Evolutionary conservation across 2,113 vertebrate genomes (phyloP).

Genomic region (Ophthalmolycus amberensis): DNA sequence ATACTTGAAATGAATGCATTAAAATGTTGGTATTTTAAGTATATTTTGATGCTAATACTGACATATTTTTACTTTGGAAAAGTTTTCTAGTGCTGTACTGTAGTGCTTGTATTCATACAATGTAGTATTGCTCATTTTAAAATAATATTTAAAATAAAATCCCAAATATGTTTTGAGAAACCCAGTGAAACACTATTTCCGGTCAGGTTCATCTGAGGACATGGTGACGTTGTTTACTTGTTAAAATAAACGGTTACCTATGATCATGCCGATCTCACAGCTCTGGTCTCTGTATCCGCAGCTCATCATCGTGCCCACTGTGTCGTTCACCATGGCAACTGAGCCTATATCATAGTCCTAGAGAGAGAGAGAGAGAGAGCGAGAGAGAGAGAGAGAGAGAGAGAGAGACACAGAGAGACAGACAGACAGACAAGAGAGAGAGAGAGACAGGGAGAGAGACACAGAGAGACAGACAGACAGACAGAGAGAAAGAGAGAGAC

Average conservation of each 20-base stretch:
- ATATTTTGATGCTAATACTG: not conserved
- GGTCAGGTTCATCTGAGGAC: not conserved
- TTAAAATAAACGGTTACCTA: conserved; percentile 78
- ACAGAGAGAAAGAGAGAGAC: too few species aligned
- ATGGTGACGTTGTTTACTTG: not conserved
- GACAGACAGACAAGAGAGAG: too few species aligned
- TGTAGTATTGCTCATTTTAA: not conserved
- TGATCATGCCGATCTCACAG: conserved; percentile 86
- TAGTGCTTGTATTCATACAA: not conserved
- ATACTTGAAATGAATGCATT: too few species aligned
- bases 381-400: not conserved
- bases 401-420: too few species aligned
- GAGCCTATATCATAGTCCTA: conserved; percentile 82
- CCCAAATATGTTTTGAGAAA: not conserved
- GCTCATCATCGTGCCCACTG: conserved; percentile 90
- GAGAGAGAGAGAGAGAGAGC: conserved; percentile 14
- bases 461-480: too few species aligned
- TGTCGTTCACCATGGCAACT: conserved; percentile 89
- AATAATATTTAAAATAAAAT: too few species aligned
- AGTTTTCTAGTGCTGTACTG: too few species aligned
- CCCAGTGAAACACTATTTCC: not conserved
- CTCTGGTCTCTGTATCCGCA: conserved; percentile 70
- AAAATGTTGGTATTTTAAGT: not conserved
- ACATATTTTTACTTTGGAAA: not conserved
- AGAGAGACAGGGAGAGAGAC: not conserved